phyloP scores from a whole-genome alignment of 2,888 invertebrate species.

The Polydrusus pterygomalis region DNA sequence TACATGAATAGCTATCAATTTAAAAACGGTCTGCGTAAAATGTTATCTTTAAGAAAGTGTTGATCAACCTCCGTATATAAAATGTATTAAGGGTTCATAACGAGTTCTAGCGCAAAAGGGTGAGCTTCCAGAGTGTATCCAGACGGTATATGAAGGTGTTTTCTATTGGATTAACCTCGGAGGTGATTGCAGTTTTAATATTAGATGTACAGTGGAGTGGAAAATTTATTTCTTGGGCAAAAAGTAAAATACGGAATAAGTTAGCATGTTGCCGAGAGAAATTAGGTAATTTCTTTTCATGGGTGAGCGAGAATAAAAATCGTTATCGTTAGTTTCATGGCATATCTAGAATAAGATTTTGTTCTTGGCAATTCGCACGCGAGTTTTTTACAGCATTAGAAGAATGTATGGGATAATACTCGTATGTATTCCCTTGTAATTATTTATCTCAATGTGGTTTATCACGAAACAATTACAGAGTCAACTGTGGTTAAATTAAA shows the following conservation, averaged over 20 bases:
- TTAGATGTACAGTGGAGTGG: slow-evolving; percentile 46
- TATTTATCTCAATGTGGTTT: too few relatives aligned
- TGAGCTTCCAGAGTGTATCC: slow-evolving; percentile 37
- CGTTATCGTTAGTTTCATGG: slow-evolving; percentile 11
- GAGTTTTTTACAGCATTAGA: background rate
- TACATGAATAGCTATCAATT: too few relatives aligned
- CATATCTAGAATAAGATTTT: background rate
- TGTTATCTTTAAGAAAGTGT: slow-evolving; percentile 26
- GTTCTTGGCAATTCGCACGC: background rate
- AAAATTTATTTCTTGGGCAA: slow-evolving; percentile 40
- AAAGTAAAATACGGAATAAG: slow-evolving; percentile 25
- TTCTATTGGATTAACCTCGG: slow-evolving; percentile 52
- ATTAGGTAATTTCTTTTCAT: slow-evolving; percentile 29
- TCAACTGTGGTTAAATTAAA: too few relatives aligned
- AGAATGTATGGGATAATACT: too few relatives aligned
- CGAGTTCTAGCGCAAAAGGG: slow-evolving; percentile 44
- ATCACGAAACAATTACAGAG: too few relatives aligned
- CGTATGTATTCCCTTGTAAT: too few relatives aligned
- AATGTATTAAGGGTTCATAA: slow-evolving; percentile 50
- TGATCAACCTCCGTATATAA: slow-evolving; percentile 46
- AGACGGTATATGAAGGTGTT: slow-evolving; percentile 49
- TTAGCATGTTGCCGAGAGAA: slow-evolving; percentile 17
- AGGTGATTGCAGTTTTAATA: slow-evolving; percentile 53
- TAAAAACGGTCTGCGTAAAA: too few relatives aligned
- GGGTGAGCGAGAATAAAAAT: slow-evolving; percentile 5